A percentile compares a stretch with the other conserved stretches of the same genome.
Evolutionary conservation across 2,797 vertebrate species (phyloP).

Genomic region (Zenarchopterus dispar): DNA sequence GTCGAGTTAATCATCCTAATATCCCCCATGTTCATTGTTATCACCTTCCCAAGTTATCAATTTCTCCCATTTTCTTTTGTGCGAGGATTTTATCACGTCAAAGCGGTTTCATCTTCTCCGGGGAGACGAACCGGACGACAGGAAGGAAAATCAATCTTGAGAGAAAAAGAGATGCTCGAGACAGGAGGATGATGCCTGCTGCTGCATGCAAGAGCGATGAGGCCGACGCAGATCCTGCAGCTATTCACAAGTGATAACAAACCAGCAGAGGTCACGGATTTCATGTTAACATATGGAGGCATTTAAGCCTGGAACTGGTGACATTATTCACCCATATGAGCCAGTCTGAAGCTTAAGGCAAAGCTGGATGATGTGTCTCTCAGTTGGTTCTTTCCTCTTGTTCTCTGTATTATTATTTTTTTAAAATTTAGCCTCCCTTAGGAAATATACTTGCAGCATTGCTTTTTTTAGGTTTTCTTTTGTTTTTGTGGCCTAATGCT

Average conservation of each 20-base stretch:
- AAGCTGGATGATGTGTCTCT: slow-evolving; percentile 5
- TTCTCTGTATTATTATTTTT: neutral
- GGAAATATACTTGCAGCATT: neutral
- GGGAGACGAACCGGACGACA: slow-evolving; percentile 33
- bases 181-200: slow-evolving; percentile 24
- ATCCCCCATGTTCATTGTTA: slow-evolving; percentile 10
- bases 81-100: slow-evolving; percentile 30
- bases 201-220: slow-evolving; percentile 22
- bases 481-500: neutral
- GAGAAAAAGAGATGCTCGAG: slow-evolving; percentile 31
- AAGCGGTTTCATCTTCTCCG: slow-evolving; percentile 31
- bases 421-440: neutral
- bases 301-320: slow-evolving; percentile 21
- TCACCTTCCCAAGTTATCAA: slow-evolving; percentile 11
- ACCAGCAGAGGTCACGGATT: slow-evolving; percentile 5
- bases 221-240: slow-evolving; percentile 20
- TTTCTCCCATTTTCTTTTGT: slow-evolving; percentile 17
- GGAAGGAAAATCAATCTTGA: slow-evolving; percentile 46
- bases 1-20: slow-evolving; percentile 8
- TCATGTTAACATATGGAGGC: slow-evolving; percentile 33
- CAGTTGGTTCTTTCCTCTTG: neutral
- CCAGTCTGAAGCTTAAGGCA: slow-evolving; percentile 5
- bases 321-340: slow-evolving; percentile 21
- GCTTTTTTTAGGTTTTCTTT: neutral
- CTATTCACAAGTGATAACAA: slow-evolving; percentile 18